These are phyloP conservation scores for Tyto alba DNA, from an alignment of 2,113 vertebrate species.

Conservation along the genomic window DNA sequence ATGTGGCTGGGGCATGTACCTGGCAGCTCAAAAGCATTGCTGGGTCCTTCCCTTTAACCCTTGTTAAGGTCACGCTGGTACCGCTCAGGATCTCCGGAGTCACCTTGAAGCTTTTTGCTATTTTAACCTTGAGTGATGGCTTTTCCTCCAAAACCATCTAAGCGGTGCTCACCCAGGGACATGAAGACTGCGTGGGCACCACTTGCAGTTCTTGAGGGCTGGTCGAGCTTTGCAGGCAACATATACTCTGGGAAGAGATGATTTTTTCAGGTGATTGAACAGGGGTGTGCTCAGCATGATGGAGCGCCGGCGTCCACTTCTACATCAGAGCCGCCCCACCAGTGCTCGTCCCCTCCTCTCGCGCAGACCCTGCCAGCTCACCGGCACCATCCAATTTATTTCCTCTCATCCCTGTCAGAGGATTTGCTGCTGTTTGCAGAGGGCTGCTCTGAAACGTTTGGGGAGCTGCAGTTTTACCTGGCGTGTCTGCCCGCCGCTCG, in stretches of 20 bases:
- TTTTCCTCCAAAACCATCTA: background rate
- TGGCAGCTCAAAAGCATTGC: background rate
- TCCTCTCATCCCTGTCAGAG: background rate
- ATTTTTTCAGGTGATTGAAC: background rate
- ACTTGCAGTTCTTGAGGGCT: background rate
- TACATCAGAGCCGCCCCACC: background rate
- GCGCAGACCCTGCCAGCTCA: background rate
- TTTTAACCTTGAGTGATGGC: background rate
- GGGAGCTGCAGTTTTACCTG: background rate
- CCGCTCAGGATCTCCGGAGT: background rate
- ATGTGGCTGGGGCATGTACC: background rate
- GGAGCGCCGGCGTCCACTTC: background rate
- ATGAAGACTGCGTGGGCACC: background rate
- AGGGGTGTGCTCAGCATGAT: background rate
- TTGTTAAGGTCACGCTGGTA: background rate
- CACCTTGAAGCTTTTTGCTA: background rate
- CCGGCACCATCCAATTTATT: background rate
- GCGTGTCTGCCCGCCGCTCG: background rate
- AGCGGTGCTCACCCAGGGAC: background rate
- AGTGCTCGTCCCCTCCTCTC: background rate
- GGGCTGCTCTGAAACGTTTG: background rate
- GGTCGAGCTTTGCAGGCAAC: background rate
- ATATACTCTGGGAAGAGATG: background rate
- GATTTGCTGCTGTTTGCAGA: slow-evolving; percentile 14
- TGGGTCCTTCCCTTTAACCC: background rate